Conservation (phyloP, 1,140 invertebrate genomes). For the Drosophila ironensis region DNA sequence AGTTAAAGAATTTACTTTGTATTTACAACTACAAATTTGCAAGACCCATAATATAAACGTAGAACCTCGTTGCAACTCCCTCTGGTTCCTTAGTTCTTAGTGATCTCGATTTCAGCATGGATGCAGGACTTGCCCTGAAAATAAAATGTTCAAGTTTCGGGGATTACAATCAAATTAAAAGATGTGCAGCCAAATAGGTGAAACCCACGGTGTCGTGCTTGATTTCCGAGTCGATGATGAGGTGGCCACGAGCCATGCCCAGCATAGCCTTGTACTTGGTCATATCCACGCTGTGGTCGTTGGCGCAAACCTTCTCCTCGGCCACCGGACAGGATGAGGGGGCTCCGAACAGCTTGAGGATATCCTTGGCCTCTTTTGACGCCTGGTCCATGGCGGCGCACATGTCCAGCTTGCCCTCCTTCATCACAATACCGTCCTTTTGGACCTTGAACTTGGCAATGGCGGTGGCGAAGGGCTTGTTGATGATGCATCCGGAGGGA, state of each 20-base stretch:
- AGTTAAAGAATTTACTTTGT: slow-evolving; percentile 48
- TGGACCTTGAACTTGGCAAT: slow-evolving; percentile 65
- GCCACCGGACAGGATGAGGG: slow-evolving; percentile 68
- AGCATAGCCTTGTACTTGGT: slow-evolving; percentile 77
- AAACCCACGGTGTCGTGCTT: slow-evolving; percentile 75
- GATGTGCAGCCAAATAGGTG: no score
- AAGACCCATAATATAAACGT: slow-evolving; percentile 60
- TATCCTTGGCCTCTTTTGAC: slow-evolving; percentile 64
- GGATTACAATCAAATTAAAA: not conserved
- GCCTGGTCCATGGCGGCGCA: slow-evolving; percentile 65
- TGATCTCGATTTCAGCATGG: slow-evolving; percentile 72
- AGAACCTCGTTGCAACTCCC: not conserved
- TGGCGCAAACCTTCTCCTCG: slow-evolving; percentile 75
- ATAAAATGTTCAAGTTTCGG: not conserved
- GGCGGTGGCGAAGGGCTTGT: slow-evolving; percentile 71
- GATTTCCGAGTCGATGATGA: slow-evolving; percentile 66
- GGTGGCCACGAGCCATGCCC: slow-evolving; percentile 68
- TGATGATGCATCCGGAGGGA: slow-evolving; percentile 63
- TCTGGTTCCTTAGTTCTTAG: slow-evolving; percentile 59
- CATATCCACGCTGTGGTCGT: slow-evolving; percentile 67
- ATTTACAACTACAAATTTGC: slow-evolving; percentile 50
- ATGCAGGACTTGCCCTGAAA: slow-evolving; percentile 77
- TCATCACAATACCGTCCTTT: slow-evolving; percentile 72
- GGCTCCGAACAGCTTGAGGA: slow-evolving; percentile 71
- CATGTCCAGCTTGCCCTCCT: slow-evolving; percentile 75